Conservation (phyloP, 2,888 invertebrate genomes). For the Chloroclysta siterata region DNA sequence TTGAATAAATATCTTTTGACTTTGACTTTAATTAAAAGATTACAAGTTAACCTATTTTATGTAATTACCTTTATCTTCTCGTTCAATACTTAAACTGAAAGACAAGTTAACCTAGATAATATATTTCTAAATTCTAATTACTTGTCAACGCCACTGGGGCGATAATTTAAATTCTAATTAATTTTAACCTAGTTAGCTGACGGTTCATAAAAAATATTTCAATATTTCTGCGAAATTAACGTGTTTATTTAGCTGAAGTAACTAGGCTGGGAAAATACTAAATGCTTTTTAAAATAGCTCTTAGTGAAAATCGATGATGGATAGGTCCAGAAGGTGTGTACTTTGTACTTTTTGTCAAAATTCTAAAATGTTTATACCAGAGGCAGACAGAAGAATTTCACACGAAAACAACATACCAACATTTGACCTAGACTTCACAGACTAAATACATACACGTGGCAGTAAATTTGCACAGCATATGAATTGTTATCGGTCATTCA, state of each 20-base stretch:
- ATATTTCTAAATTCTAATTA: not conserved
- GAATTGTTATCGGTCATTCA: slow-evolving; percentile 1
- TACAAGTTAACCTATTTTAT: too few species aligned
- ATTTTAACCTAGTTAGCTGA: slow-evolving; percentile 13
- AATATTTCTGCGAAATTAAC: not conserved
- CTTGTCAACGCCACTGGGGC: not conserved
- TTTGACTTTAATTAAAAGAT: too few species aligned
- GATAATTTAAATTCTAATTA: slow-evolving; percentile 11
- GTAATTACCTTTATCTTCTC: too few species aligned
- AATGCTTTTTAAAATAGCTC: too few species aligned
- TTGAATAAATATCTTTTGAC: too few species aligned
- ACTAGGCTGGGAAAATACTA: too few species aligned
- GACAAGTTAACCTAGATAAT: slow-evolving; percentile 1
- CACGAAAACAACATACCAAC: not conserved
- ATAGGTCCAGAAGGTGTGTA: too few species aligned
- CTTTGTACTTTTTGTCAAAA: not conserved
- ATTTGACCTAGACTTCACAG: slow-evolving; percentile 1
- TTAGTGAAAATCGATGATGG: too few species aligned
- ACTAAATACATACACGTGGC: slow-evolving; percentile 4
- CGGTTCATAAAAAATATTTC: not conserved
- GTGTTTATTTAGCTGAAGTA: not conserved
- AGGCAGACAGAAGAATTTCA: not conserved
- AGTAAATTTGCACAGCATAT: not conserved
- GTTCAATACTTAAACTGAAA: not conserved
- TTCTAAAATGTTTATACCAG: not conserved